Evolutionary conservation across 2,797 vertebrate genomes (phyloP), one percentile per base, ranked within the genome.

Genomic region (Chelon auratus): DNA sequence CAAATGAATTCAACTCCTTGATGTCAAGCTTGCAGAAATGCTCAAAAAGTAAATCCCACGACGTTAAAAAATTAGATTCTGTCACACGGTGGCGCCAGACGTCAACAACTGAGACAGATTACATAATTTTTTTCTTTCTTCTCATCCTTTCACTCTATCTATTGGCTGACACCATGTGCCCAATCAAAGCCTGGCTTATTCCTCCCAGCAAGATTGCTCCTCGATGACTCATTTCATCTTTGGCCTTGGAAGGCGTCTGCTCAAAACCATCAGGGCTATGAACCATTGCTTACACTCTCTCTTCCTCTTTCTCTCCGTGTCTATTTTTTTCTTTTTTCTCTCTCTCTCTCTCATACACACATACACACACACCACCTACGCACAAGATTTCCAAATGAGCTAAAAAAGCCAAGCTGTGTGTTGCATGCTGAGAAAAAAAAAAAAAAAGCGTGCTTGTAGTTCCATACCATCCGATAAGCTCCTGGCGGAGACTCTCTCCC

Each of bases 201-300:
- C 63, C 82, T 88, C 78, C 14, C 40, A 66, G 85, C 67, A 43
- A 78, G 75, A 90, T 72, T 67, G 64, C 63, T 84, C 79, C 68
- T 30, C 47, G 54, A 83, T 92, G 91, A 92, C 81, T 93, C 90
- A 91, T 78, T 78, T 89, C 75, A 84, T 92, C 87, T 85, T 82
- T 89, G 85, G 88, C 85, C 81, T 91, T 88, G 80, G 68, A 91
- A 85, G 83, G 83, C 60, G 76, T 84, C 86, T 83, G 79, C 65
- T 87, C 26, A 3, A 82, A 90, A 80, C 85, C 85, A 90, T 87
- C 87, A 86, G 87, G 80, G 76, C 86, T 89, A 76, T 79, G 80
- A 89, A 92, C 87, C 84, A 78, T 66, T 78, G 58, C 83, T 89
- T 75, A 83, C 85, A 68, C 78, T 71, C 72, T 66, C 57, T n/a